Conservation (phyloP, 2,888 invertebrate species). For the Fabriciana adippe region DNA sequence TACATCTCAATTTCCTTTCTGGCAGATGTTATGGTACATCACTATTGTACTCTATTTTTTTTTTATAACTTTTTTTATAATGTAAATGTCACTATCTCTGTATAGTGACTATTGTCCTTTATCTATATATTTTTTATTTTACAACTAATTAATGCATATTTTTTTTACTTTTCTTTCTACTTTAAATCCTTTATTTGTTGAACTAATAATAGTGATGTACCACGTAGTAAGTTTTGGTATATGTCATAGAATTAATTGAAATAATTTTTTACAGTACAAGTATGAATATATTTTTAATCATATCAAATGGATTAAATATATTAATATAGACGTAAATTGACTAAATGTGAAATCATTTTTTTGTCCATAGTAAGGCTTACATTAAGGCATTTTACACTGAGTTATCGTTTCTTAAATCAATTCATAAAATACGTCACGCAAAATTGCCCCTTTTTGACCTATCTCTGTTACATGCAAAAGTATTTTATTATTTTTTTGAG, state of each 20-base stretch:
- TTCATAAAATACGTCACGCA: too few species aligned
- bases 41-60: constrained; percentile 1
- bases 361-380: neutral
- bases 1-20: neutral
- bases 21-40: constrained; percentile 12
- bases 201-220: constrained; percentile 10
- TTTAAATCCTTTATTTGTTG: neutral
- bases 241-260: neutral
- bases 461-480: too few species aligned
- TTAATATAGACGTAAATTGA: neutral
- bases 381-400: constrained; percentile 7
- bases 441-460: too few species aligned
- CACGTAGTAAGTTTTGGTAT: neutral
- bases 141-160: neutral
- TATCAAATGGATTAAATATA: constrained; percentile 9
- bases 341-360: neutral
- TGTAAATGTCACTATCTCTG: neutral
- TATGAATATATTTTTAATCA: constrained; percentile 12
- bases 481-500: too few species aligned
- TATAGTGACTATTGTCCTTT: too few species aligned
- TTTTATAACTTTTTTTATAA: neutral
- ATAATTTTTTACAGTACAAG: constrained; percentile 10
- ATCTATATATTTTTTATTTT: too few species aligned
- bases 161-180: neutral
- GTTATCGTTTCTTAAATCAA: neutral